phyloP scores from a whole-genome alignment of 2,113 vertebrate species.

The Cygnus buccinator region DNA sequence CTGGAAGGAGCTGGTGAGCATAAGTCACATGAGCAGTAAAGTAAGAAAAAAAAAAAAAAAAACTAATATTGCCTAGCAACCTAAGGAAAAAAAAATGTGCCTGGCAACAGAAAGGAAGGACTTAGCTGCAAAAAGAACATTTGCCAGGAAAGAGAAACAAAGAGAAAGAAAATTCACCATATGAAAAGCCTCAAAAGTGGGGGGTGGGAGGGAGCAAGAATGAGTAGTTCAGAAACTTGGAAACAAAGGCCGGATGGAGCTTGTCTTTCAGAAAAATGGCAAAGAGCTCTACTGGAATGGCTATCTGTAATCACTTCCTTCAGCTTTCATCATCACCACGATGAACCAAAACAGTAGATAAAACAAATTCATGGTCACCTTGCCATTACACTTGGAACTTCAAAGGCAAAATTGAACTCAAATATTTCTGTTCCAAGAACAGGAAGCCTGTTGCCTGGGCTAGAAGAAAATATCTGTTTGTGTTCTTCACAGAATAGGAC shows the following conservation, averaged over 20 bases:
- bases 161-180: conserved; percentile 31
- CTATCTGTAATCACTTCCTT: not conserved
- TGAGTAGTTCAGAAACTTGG: not conserved
- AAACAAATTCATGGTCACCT: not conserved
- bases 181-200: not conserved
- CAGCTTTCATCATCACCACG: not conserved
- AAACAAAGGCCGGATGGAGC: not conserved
- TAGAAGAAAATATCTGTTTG: not conserved
- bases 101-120: conserved; percentile 57
- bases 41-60: conserved; percentile 25
- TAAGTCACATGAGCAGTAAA: conserved; percentile 59
- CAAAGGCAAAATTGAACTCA: not conserved
- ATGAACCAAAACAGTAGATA: not conserved
- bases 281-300: not conserved
- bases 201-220: not conserved
- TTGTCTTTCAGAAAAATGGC: not conserved
- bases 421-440: not conserved
- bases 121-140: conserved; percentile 8
- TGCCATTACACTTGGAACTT: not conserved
- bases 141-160: conserved; percentile 30
- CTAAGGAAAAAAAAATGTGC: not conserved
- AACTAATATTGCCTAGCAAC: conserved; percentile 61
- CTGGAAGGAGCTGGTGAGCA: conserved; percentile 17
- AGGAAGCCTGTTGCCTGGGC: not conserved
- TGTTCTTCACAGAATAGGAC: not conserved